Evolutionary conservation across 1,140 invertebrate species (phyloP).

Genomic region (Drosophila yakuba): DNA sequence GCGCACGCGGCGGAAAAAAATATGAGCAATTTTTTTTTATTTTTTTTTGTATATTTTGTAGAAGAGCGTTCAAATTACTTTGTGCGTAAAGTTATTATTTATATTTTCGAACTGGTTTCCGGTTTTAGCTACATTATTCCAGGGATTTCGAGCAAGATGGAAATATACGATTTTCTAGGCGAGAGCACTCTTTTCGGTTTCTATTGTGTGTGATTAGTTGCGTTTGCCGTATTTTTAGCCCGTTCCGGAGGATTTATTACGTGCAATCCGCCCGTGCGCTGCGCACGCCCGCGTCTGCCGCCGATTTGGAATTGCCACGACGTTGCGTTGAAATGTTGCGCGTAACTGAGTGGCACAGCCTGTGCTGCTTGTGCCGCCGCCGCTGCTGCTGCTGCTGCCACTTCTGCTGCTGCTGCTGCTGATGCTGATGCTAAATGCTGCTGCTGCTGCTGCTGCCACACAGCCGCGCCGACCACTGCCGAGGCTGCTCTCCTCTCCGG

Average conservation of each 20-base stretch:
- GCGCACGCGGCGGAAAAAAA: conserved; percentile 55
- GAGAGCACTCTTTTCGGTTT: neutral
- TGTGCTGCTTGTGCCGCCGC: neutral
- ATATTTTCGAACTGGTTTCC: neutral
- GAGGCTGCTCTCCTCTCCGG: conserved; percentile 31
- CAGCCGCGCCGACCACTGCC: neutral
- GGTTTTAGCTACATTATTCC: neutral
- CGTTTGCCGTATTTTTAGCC: conserved; percentile 41
- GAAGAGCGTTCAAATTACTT: conserved; percentile 31
- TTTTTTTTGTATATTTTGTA: neutral
- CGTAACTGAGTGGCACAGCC: conserved; percentile 45
- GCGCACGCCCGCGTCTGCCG: conserved; percentile 71
- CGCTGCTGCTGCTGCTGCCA: conserved; percentile 7
- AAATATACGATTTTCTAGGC: too few relatives aligned
- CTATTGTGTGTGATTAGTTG: conserved; percentile 18
- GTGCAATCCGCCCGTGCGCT: conserved; percentile 57
- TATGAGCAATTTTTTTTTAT: conserved; percentile 13
- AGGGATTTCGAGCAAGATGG: neutral
- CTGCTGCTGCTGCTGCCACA: conserved; percentile 1
- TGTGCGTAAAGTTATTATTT: conserved; percentile 1
- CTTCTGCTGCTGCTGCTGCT: neutral
- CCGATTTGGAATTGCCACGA: conserved; percentile 68
- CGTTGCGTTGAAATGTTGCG: conserved; percentile 75
- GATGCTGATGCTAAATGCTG: neutral
- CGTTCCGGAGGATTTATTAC: conserved; percentile 54